Conservation (phyloP, 1,140 invertebrate species). For the Caenorhabditis remanei region DNA sequence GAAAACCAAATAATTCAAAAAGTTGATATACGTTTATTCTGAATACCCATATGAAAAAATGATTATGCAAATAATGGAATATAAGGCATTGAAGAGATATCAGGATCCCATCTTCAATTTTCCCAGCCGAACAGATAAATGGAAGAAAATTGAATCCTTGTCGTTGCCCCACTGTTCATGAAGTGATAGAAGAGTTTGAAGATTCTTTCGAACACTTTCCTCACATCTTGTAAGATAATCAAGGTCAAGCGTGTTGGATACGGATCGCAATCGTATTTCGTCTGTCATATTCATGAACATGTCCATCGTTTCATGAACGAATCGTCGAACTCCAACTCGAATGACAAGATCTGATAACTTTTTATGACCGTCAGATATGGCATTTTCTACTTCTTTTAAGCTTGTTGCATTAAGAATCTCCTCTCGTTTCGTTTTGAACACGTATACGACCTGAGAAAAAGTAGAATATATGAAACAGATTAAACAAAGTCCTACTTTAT, state of each 20-base stretch:
- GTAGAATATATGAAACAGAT: not conserved
- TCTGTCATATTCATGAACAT: conserved; percentile 51
- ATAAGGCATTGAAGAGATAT: not conserved
- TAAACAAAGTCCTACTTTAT: not conserved
- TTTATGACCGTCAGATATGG: conserved; percentile 15
- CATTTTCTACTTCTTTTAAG: conserved; percentile 20
- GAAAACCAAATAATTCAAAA: not conserved
- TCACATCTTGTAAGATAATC: conserved; percentile 23
- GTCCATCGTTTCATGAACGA: conserved; percentile 43
- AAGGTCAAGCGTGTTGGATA: conserved; percentile 18
- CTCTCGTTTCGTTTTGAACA: conserved; percentile 8
- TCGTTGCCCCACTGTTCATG: conserved; percentile 26
- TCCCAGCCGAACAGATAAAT: conserved; percentile 17
- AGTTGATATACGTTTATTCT: not conserved
- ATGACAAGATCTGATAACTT: conserved; percentile 26
- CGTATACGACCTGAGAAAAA: not conserved
- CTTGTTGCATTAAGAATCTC: conserved; percentile 17
- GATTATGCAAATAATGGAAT: not conserved
- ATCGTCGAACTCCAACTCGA: conserved; percentile 9
- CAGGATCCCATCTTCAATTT: conserved; percentile 26
- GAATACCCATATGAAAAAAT: not conserved
- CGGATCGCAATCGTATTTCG: conserved; percentile 18
- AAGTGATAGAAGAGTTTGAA: conserved; percentile 29
- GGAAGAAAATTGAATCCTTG: conserved; percentile 34
- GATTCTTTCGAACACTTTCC: conserved; percentile 27